These are phyloP conservation scores for Andricus grossulariae DNA, from an alignment of 1,140 invertebrate genomes.

Conservation along the genomic window DNA sequence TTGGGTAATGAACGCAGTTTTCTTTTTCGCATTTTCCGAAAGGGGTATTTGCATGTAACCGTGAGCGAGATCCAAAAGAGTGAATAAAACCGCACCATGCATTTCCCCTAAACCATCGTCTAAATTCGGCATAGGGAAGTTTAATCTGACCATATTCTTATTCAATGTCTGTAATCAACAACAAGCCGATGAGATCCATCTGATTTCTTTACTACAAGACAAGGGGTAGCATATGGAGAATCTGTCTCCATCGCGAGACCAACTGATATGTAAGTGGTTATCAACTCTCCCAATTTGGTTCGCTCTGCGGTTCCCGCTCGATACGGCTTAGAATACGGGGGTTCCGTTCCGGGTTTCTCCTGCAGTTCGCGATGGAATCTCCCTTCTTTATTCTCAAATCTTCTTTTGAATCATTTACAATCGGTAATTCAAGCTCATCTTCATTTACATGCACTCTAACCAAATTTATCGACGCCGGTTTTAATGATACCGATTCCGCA, in stretches of 20 bases:
- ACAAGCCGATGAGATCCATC: background rate
- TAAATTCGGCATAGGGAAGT: slow-evolving; percentile 9
- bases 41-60: too few relatives aligned
- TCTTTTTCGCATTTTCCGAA: too few relatives aligned
- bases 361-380: background rate
- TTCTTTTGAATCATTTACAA: background rate
- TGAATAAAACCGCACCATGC: background rate
- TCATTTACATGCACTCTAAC: background rate
- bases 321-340: background rate
- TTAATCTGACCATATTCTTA: background rate
- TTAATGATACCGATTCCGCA: background rate
- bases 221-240: background rate
- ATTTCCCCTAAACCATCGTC: background rate
- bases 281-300: too few relatives aligned
- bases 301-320: too few relatives aligned
- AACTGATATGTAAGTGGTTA: background rate
- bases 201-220: background rate
- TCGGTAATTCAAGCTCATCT: background rate
- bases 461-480: background rate
- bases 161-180: background rate
- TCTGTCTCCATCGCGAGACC: background rate
- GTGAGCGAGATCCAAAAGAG: background rate
- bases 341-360: background rate
- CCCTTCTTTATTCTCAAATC: background rate
- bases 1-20: too few relatives aligned